Base-by-base conservation (phyloP, 2,888 invertebrate species). In the Xestia sexstrigata region DNA sequence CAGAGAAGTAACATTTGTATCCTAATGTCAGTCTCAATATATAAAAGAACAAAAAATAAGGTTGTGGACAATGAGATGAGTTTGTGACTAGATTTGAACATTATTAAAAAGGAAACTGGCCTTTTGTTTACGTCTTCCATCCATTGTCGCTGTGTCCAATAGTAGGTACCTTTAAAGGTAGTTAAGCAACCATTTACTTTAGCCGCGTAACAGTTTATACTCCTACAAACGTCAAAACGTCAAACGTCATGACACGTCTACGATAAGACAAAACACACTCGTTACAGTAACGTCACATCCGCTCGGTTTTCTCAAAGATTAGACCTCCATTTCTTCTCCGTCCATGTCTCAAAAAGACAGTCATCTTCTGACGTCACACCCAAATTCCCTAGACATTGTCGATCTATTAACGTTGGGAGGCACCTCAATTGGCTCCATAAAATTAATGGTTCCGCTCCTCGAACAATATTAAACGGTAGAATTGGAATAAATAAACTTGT, bases 401-500 rank as follows among this genome's bases (percentile, higher is more conserved):
- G 45, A 82, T 74, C 49, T 74, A 76, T 78, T 70, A 71, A 74
- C 45, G 42, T 65, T 65, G 20, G 42, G 23, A 77, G 63, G 30
- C 63, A 70, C 70, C 70, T 74, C 72, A 82, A 84, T 84, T 75
- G 55, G 42, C 35, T 52, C 42, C 73, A 75, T 84, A 65, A 68
- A 84, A 85, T 72, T 84, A 70, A 85, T 78, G 55, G 82, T n/a
- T n/a, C 30, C 42, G 15, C 49, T 35, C 47, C n/a, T 23, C 13
- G 77, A 76, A 84, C 58, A 63, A 68, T 55, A 68, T 81, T 81
- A 80, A 80, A 65, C 52, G 62, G 39, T 45, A 39, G 11, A 68
- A 60, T 26, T 60, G 63, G 55, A 76, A 73, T 73, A 70, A 84
- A 84, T 81, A 77, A 76, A 77, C 65, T 52, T n/a, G 52, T 74